Evolutionary conservation across 2,113 vertebrate species (phyloP), one percentile per base, ranked within the genome.

Genomic region (Acrocephalus kingi): DNA sequence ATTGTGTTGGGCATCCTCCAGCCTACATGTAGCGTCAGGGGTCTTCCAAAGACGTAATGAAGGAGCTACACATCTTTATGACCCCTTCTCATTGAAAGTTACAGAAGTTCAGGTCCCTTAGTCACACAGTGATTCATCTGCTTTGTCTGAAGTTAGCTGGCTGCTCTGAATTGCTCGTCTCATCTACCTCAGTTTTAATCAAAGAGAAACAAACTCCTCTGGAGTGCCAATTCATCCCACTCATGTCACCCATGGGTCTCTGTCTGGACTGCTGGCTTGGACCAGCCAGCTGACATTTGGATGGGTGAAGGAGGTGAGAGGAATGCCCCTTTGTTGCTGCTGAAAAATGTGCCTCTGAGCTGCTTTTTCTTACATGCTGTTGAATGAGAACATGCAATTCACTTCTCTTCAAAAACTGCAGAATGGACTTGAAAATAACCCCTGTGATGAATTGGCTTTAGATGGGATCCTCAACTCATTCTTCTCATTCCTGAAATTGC

Each of bases 281-380:
- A 46, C 88, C 58, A 52, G 92, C 80, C 79, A 86, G 83, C 94
- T 95, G 96, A 84, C 91, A 86, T 95, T 96, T 90, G 86, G 48
- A 19, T 89, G 93, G 61, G 59, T 75, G 94, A 97, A 96, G 86
- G 90, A 94, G 80, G 89, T 95, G 93, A 94, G 94, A 89, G 93
- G 94, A 97, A 96, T 96, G 76, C 83, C 92, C 93, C 94, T 93
- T 95, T 24, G 30, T 94, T 96, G 96, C 85, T 81, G 84, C 30
- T 83, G 85, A 94, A 92, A 88, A 95, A 96, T 97, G 90, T 89
- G 76, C 79, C 81, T 77, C 93, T 78, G 89, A 93, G 63, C 77
- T 86, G 11, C 21, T 84, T 86, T 96, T 82, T 88, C 90, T 97
- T 52, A 52, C 73, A 20, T 46, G 62, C 64, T 75, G 82, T 46